Conservation (phyloP, 2,113 vertebrate genomes). For the Peromyscus polionotus region DNA sequence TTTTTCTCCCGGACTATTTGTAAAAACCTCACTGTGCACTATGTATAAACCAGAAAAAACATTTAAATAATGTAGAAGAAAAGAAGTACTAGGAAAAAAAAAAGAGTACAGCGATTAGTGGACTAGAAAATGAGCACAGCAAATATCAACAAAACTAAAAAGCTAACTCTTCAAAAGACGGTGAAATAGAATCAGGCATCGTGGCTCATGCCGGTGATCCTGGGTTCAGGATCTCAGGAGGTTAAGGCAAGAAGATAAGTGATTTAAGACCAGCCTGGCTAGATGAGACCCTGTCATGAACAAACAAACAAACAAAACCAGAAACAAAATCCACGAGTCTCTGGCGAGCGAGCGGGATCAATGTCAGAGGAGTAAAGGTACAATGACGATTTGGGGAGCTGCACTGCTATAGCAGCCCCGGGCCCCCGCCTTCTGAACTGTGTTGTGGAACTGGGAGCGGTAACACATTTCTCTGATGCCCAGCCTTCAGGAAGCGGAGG, state of each 20-base stretch:
- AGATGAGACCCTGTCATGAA: no score
- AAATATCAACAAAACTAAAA: slow-evolving; percentile 8
- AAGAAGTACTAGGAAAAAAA: slow-evolving; percentile 7
- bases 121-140: neutral
- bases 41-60: neutral
- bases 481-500: neutral
- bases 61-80: slow-evolving; percentile 17
- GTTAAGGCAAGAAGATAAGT: neutral
- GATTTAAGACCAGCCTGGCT: neutral
- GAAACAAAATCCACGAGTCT: neutral
- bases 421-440: neutral
- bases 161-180: neutral
- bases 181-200: neutral
- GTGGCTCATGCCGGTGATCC: neutral
- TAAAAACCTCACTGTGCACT: neutral
- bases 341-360: neutral
- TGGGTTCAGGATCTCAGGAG: neutral
- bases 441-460: neutral
- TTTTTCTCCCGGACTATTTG: neutral
- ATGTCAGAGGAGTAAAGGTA: neutral
- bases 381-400: neutral
- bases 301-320: no score
- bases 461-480: neutral
- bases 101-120: neutral
- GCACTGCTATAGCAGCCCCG: neutral